Base-by-base conservation (phyloP, 2,113 vertebrate genomes). In the Labrus mixtus region DNA sequence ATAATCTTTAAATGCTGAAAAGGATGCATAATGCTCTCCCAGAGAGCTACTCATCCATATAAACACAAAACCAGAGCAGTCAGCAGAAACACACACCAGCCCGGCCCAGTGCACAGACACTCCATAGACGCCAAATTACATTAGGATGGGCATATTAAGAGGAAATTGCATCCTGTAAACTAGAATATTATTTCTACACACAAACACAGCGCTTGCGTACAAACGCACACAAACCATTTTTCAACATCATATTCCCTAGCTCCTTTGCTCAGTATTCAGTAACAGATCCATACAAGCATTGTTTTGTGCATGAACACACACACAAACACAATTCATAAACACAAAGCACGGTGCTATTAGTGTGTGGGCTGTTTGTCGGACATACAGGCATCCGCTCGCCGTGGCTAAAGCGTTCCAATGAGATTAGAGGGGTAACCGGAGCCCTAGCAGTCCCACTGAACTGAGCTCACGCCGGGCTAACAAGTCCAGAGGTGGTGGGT, bases 141-240 rank as follows among this genome's bases (percentile, higher is more conserved):
- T 97, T 97, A 96, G 94, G 95, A 96, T 94, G 93, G 95, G 95
- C 96, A 95, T 96, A 96, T 95, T 95, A 96, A 96, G 93, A 95
- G 89, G 91, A 96, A 96, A 96, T 95, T 97, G 95, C 95, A 96
- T 96, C 95, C 95, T 96, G 95, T 95, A 96, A 96, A 96, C 94
- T 93, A 94, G 94, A 96, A 96, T 96, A 95, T 95, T 95, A 96
- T 94, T 93, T 89, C 71, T 64, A 73, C 90, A 91, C 88, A 86
- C 89, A 93, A 83, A 92, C 82, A 84, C 73, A 58, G 58, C 43
- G 53, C 60, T 58, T 75, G 64, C 55, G 1, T 78, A 74, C 66
- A 71, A 67, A 78, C 57, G 11, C 78, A 83, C 82, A 86, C 81
- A 89, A 83, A 85, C 39, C 66, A 76, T 90, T 85, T 84, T 86